Evolutionary conservation across 2,113 vertebrate species (phyloP).

Genomic region (Sapayoa aenigma): DNA sequence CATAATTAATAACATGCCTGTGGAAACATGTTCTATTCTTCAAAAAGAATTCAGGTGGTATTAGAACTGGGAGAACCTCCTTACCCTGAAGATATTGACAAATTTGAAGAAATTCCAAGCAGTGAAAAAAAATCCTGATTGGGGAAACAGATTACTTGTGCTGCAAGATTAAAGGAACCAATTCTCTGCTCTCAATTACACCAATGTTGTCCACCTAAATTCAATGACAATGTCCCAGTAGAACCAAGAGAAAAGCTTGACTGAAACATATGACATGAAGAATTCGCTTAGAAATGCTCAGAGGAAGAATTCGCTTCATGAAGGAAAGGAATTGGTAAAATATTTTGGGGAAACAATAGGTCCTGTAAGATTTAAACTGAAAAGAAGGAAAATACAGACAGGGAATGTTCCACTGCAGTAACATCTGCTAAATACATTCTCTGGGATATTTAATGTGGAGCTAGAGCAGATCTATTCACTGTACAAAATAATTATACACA

Average conservation of each 20-base stretch:
- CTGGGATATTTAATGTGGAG: not conserved
- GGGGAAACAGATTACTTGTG: not conserved
- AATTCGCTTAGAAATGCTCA: not conserved
- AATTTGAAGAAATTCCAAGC: slow-evolving; percentile 51
- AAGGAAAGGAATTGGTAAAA: not conserved
- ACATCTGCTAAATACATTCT: not conserved
- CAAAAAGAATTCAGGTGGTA: slow-evolving; percentile 57
- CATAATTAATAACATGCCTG: slow-evolving; percentile 49
- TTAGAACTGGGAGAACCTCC: slow-evolving; percentile 10
- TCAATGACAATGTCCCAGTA: not conserved
- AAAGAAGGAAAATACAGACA: not conserved
- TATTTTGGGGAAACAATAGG: not conserved
- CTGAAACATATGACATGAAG: not conserved
- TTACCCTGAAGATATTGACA: slow-evolving; percentile 51
- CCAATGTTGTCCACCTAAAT: not conserved
- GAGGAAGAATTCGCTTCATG: not conserved
- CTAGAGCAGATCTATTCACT: not conserved
- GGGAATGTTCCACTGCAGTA: not conserved
- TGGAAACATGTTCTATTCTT: slow-evolving; percentile 24
- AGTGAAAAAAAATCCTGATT: not conserved
- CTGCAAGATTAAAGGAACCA: slow-evolving; percentile 28
- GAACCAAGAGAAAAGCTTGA: not conserved
- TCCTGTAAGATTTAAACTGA: not conserved
- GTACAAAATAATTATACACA: not conserved
- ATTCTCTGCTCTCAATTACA: slow-evolving; percentile 18